Evolutionary conservation across 2,113 vertebrate genomes (phyloP).

Genomic region (Genyomyrus donnyi): DNA sequence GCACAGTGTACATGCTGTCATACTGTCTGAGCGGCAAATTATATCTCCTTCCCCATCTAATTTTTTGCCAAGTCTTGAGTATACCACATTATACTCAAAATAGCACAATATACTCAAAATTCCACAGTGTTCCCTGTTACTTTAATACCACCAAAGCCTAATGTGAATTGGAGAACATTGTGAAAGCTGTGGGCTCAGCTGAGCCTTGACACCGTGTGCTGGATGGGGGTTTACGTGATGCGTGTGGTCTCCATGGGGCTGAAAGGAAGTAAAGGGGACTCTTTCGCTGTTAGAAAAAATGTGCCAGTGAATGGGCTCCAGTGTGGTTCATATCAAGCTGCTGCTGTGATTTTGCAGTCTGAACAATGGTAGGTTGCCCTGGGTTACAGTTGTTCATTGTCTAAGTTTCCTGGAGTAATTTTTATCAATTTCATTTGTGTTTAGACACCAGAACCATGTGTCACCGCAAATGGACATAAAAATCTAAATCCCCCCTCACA

Average conservation of each 20-base stretch:
- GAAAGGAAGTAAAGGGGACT: not conserved
- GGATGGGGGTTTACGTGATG: not conserved
- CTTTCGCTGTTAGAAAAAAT: not conserved
- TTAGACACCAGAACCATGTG: not conserved
- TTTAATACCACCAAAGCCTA: not conserved
- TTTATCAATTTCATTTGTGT: constrained; percentile 9
- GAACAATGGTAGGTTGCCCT: not conserved
- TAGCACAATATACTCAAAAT: not conserved
- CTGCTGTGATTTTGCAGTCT: not conserved
- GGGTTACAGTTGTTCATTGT: constrained; percentile 11
- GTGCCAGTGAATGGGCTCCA: not conserved
- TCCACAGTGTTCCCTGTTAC: not conserved
- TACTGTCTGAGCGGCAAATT: not conserved
- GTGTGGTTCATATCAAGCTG: not conserved
- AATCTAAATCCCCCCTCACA: constrained; percentile 7
- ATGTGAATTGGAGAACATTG: constrained; percentile 11
- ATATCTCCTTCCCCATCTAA: not conserved
- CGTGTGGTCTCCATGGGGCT: not conserved
- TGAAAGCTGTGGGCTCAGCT: constrained; percentile 21
- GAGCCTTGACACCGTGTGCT: not conserved
- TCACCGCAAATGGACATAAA: not conserved
- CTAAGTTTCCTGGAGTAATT: not conserved
- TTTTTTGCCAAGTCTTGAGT: not conserved
- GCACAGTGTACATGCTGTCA: not conserved
- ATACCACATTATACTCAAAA: not conserved